Percentiles rank a stretch among this genome's conserved stretches.
Evolutionary conservation across 2,888 invertebrate species (phyloP).

Genomic region (Orchestes rusci): DNA sequence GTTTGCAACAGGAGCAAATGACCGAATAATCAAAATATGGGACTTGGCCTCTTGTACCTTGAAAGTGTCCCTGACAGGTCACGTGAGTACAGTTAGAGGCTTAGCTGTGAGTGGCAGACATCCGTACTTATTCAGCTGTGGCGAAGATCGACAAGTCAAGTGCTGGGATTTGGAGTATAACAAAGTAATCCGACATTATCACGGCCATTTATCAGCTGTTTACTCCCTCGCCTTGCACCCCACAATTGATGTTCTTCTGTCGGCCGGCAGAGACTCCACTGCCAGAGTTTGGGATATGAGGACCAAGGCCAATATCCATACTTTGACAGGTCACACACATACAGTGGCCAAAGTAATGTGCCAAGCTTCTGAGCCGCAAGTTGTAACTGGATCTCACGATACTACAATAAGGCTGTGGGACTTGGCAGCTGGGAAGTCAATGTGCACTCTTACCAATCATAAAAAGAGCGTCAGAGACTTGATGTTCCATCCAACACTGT

Average conservation of each 20-base stretch:
- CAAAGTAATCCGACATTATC: slow-evolving; percentile 96
- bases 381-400: slow-evolving; percentile 91
- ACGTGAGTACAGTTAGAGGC: slow-evolving; percentile 95
- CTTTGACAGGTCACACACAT: slow-evolving; percentile 91
- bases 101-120: slow-evolving; percentile 89
- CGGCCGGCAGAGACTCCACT: slow-evolving; percentile 92
- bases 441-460: slow-evolving; percentile 94
- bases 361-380: slow-evolving; percentile 84
- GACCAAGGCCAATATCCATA: slow-evolving; percentile 97
- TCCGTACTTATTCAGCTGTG: slow-evolving; percentile 97
- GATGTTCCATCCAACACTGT: slow-evolving; percentile 67
- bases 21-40: slow-evolving; percentile 99
- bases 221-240: slow-evolving; percentile 92
- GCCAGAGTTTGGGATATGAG: slow-evolving; percentile 99
- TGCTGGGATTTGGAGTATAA: slow-evolving; percentile 99
- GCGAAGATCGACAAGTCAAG: slow-evolving; percentile 98
- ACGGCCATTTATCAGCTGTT: slow-evolving; percentile 96
- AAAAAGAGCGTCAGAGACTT: slow-evolving; percentile 89
- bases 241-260: slow-evolving; percentile 87
- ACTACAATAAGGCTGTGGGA: slow-evolving; percentile 97
- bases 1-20: slow-evolving; percentile 91
- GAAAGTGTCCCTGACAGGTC: slow-evolving; percentile 95
- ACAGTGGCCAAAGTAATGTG: slow-evolving; percentile 93
- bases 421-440: slow-evolving; percentile 88
- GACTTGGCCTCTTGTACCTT: slow-evolving; percentile 92